Evolutionary conservation across 2,113 vertebrate genomes (phyloP).

Genomic region (Clarias macrocephalus): DNA sequence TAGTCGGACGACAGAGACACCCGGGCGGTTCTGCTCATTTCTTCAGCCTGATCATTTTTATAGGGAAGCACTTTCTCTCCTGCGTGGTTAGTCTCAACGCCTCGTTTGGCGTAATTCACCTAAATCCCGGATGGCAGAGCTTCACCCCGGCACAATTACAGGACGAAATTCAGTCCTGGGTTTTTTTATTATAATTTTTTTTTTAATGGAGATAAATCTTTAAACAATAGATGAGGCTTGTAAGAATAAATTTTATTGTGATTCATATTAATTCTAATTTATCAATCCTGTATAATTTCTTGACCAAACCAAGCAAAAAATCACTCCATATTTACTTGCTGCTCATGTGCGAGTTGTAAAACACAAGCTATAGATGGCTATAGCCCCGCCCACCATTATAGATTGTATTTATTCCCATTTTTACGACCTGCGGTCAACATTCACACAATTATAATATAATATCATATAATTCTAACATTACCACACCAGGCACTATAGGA

Average conservation of each 20-base stretch:
- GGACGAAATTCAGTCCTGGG: background rate
- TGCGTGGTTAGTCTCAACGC: background rate
- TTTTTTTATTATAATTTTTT: background rate
- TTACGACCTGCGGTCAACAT: too few species aligned
- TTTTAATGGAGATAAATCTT: background rate
- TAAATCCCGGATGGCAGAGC: background rate
- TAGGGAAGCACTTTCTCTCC: background rate
- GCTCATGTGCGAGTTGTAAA: background rate
- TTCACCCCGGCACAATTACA: background rate
- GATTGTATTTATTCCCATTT: too few species aligned
- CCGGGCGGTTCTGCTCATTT: background rate
- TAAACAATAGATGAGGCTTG: background rate
- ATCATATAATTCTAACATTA: too few species aligned
- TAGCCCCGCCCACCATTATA: background rate
- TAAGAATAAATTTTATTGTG: background rate
- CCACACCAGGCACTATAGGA: too few species aligned
- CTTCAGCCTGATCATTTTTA: slow-evolving; percentile 4
- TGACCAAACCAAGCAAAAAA: background rate
- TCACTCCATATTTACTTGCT: background rate
- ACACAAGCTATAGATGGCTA: background rate
- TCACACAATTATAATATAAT: too few species aligned
- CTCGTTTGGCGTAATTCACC: background rate
- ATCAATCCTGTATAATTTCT: background rate
- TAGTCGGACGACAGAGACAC: slow-evolving; percentile 32
- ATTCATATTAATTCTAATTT: background rate